phyloP scores from a whole-genome alignment of 2,888 invertebrate genomes.

The Anarsia innoxiella region DNA sequence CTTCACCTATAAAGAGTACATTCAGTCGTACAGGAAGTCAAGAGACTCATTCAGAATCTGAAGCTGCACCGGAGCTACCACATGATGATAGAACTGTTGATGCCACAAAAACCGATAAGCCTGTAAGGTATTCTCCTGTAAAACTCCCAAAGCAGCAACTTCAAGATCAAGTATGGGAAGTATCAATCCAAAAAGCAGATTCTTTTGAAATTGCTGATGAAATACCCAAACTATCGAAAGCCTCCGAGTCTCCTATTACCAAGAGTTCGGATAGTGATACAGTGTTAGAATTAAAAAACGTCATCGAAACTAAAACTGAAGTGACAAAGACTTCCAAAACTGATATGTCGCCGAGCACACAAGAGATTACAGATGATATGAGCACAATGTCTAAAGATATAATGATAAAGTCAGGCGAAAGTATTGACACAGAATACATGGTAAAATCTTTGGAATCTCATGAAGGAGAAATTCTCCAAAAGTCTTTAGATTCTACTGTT shows the following conservation, averaged over 20 bases:
- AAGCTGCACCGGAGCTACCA: conserved; percentile 67
- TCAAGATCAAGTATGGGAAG: conserved; percentile 65
- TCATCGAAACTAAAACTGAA: conserved; percentile 41
- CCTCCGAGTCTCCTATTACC: conserved; percentile 31
- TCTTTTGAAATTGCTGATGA: conserved; percentile 53
- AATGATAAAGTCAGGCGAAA: conserved; percentile 71
- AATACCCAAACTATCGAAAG: conserved; percentile 34
- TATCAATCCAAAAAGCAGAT: conserved; percentile 57
- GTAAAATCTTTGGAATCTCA: conserved; percentile 69
- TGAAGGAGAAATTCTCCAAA: conserved; percentile 67
- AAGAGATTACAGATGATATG: conserved; percentile 58
- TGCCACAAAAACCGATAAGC: conserved; percentile 53
- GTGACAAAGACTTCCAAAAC: conserved; percentile 42
- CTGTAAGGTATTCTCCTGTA: conserved; percentile 53
- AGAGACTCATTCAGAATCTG: conserved; percentile 74
- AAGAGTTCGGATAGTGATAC: conserved; percentile 42
- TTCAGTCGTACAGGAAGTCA: conserved; percentile 73
- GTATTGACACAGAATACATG: conserved; percentile 69
- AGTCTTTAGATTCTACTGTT: conserved; percentile 70
- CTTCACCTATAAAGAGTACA: conserved; percentile 65
- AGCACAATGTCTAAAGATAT: conserved; percentile 62
- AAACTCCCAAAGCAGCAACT: conserved; percentile 62
- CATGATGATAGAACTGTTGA: conserved; percentile 59
- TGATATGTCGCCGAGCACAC: conserved; percentile 56
- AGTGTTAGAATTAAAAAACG: conserved; percentile 38